Percentiles rank a stretch among this genome's conserved stretches.
phyloP scores from a whole-genome alignment of 2,113 vertebrate genomes.

The Nasalis larvatus region DNA sequence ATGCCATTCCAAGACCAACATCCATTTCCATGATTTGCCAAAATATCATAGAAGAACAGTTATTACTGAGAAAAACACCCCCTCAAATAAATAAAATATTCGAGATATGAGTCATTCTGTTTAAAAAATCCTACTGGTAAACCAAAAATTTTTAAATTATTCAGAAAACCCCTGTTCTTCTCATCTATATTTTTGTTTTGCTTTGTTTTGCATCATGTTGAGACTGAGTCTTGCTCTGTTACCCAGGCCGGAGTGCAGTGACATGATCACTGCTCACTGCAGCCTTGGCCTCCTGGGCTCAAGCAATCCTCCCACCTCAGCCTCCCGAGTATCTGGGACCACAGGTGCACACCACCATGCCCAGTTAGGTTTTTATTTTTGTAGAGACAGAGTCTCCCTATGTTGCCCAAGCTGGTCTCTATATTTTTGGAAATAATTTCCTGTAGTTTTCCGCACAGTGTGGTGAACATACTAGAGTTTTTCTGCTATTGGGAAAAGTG shows the following conservation, averaged over 20 bases:
- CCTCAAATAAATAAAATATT: conserved; percentile 44
- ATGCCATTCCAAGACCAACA: conserved; percentile 35
- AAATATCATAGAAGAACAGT: conserved; percentile 29
- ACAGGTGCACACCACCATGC: too few species aligned
- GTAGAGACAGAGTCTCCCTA: too few species aligned
- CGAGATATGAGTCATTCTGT: conserved; percentile 2
- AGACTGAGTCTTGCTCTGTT: too few species aligned
- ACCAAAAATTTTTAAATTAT: conserved; percentile 10
- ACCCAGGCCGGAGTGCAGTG: too few species aligned
- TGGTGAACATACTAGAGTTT: background rate
- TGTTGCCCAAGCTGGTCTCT: too few species aligned
- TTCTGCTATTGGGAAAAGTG: background rate
- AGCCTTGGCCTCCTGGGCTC: too few species aligned
- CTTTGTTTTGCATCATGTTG: too few species aligned
- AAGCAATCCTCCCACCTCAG: too few species aligned
- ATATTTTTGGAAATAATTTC: background rate
- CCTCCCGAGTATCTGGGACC: too few species aligned
- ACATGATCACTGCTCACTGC: too few species aligned
- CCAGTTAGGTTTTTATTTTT: too few species aligned
- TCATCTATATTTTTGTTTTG: background rate
- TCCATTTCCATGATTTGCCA: conserved; percentile 29
- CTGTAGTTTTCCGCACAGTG: background rate
- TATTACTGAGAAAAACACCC: conserved; percentile 18
- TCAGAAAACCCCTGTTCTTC: background rate
- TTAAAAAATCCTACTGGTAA: conserved; percentile 20